Evolutionary conservation across 2,797 vertebrate species (phyloP), one percentile per base, ranked within the genome.

Genomic region (Zonotrichia albicollis): DNA sequence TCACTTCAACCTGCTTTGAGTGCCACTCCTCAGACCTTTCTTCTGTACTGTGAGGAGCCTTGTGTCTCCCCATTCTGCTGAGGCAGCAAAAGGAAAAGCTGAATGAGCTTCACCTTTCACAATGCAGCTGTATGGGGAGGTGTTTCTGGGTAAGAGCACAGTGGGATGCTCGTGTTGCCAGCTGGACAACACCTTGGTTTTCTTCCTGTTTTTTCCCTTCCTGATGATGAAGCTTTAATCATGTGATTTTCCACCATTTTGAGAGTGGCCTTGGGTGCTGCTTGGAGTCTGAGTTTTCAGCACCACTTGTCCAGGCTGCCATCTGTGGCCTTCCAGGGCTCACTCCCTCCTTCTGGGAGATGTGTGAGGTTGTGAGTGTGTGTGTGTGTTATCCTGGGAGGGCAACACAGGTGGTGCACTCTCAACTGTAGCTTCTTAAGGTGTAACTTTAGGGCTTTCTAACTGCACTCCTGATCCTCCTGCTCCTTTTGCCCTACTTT

Each of bases 131-230:
- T 9, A 16, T 1, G 4, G n/a, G 19, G 30, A 85, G 30, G 30
- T 38, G 30, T 21, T 75, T 82, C 29, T 79, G 64, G 42, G 18
- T 36, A 38, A 58, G 66, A 84, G 6, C 20, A 26, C 40, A 46
- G 57, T 0, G 1, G 53, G 50, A 42, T 11, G 4, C 18, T 86
- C 12, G 4, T 0, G 0, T 17, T 64, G 5, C 32, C 70, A 57
- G 32, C 42, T 70, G 62, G 45, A 65, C 34, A 34, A 61, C 36
- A 36, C 70, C 50, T 34, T 58, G 25, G 21, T 68, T 79, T 84
- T 42, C 48, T 57, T 61, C 43, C 48, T 76, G 34, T 11, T 55
- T 66, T 86, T 66, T 64, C 25, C 30, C 42, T 65, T 78, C 23
- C 27, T 32, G 21, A 7, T 30, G 29, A 5, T 0, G 1, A 76